Evolutionary conservation across 2,888 invertebrate genomes (phyloP), one percentile per base, ranked within the genome.

Genomic region (Drosophila phalerata): DNA sequence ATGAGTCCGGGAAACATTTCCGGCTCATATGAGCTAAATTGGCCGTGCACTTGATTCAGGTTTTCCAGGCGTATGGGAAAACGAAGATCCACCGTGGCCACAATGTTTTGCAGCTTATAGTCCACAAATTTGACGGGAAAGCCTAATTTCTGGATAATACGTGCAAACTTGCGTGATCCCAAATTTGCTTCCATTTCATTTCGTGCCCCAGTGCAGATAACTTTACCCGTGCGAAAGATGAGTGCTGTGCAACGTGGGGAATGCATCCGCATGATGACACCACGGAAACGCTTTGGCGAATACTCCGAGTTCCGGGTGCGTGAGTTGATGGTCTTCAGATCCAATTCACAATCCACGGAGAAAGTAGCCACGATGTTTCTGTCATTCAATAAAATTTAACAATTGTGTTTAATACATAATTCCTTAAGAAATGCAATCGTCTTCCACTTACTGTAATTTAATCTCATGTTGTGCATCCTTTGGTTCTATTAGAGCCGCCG

Each of bases 1-100:
- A 99, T 98, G 32, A 99, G 94, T n/a, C 99, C 99, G 8, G 99
- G 99, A 93, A 99, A 99, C 61, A 99, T 93, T 93, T 99, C 99
- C 0, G 99, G 99, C 92, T 99, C 99, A 91, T 99, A 99, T 57
- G 97, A 97, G 70, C 95, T 95, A 90, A 95, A 97, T 92, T 95
- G 97, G 28, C 94, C 96, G 93, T 95, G 97, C 76, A 94, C 95
- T 92, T 94, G 96, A 93, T 95, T 95, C 66, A 95, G 93, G 88
- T 95, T 96, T 93, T 96, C 97, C 88, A 95, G 93, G 90, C 95
- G 95, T 88, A 96, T 95, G 55, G 95, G 97, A 93, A 96, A 96
- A 81, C 95, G 93, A 87, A 95, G 93, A 93, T 96, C 96, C 77
- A 95, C 96, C 43, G 96, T 97, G 48, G 95, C 96, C 67, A 95